Evolutionary conservation across 92 coral and sea anemone genomes (phyloP).

Genomic region (Isaurus tuberculatus): DNA sequence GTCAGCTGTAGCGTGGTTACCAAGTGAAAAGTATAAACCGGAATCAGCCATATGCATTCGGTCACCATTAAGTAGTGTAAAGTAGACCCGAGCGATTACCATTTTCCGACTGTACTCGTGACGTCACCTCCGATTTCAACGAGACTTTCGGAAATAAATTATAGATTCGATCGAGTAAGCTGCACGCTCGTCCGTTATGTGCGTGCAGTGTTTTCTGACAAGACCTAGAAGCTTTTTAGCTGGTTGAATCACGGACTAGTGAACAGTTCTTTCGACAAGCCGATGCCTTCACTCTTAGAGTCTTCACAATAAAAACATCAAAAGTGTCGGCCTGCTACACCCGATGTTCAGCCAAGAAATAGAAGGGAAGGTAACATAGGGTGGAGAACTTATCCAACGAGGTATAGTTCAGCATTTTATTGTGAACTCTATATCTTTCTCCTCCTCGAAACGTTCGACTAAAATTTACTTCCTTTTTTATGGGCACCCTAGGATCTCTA

Average conservation of each 20-base stretch:
- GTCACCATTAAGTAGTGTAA: slow-evolving; percentile 14
- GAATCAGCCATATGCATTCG: background rate
- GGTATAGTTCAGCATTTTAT: background rate
- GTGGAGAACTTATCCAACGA: background rate
- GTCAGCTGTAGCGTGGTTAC: background rate
- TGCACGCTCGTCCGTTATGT: background rate
- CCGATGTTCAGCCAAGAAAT: background rate
- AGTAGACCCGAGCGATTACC: slow-evolving; percentile 41
- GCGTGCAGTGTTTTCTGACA: slow-evolving; percentile 14
- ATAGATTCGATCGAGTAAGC: background rate
- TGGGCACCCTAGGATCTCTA: background rate
- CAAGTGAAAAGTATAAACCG: background rate
- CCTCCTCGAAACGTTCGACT: background rate
- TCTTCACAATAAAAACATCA: background rate
- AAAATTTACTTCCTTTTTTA: background rate
- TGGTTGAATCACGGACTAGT: slow-evolving; percentile 3
- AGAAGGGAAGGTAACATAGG: background rate
- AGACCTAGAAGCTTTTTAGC: background rate
- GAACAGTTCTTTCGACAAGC: background rate
- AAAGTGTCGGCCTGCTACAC: background rate
- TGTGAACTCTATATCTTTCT: background rate
- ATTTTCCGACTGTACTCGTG: slow-evolving; percentile 48
- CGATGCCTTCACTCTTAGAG: background rate
- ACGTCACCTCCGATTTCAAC: slow-evolving; percentile 39
- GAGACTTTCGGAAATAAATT: background rate